Percentiles rank a stretch among this genome's conserved stretches.
Evolutionary conservation across 2,113 vertebrate species (phyloP).

Genomic region (Tor tambroides): DNA sequence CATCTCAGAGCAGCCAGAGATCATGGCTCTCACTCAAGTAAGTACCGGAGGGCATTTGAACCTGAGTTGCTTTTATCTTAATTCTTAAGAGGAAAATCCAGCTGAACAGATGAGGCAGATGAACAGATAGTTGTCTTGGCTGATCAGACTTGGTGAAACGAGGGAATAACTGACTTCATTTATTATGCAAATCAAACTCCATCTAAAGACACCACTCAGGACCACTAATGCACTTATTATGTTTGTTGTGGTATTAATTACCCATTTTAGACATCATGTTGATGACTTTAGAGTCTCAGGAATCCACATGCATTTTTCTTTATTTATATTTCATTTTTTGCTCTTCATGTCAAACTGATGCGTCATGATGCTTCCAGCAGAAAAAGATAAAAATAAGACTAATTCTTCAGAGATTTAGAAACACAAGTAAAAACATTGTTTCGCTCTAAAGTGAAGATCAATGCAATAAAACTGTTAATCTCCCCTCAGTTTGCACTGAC

Average conservation of each 20-base stretch:
- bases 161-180: neutral
- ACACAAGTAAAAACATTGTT: neutral
- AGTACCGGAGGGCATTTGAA: no score
- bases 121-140: no score
- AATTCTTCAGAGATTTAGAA: neutral
- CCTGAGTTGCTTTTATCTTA: no score
- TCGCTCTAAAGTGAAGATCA: neutral
- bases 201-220: slow-evolving; percentile 7
- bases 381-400: neutral
- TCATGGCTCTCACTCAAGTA: no score
- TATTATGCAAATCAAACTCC: slow-evolving; percentile 15
- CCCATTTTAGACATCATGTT: neutral
- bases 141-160: no score
- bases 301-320: neutral
- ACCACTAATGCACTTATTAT: neutral
- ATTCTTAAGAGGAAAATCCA: no score
- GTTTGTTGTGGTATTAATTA: slow-evolving; percentile 16
- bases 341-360: neutral
- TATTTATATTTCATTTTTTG: neutral
- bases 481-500: neutral
- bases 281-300: neutral
- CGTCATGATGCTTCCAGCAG: neutral
- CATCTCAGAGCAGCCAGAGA: no score
- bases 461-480: neutral
- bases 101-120: no score